Evolutionary conservation across 2,797 vertebrate species (phyloP).

Genomic region (Melopsittacus undulatus): DNA sequence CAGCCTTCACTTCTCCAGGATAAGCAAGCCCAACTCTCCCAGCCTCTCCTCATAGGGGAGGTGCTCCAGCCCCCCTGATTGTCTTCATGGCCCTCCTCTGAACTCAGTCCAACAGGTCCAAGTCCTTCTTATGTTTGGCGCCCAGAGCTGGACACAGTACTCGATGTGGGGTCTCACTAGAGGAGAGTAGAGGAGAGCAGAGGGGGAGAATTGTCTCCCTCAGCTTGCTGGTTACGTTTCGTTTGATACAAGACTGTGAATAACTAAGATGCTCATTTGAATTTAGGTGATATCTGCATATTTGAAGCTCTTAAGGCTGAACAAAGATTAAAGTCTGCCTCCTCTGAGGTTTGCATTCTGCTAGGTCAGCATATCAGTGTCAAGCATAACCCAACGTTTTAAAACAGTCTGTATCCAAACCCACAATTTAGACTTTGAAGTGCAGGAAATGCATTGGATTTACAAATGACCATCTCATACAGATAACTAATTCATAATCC

Average conservation of each 20-base stretch:
- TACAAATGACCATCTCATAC: not conserved
- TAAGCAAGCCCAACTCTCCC: not conserved
- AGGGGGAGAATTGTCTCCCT: not conserved
- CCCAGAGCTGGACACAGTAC: not conserved
- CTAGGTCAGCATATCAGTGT: not conserved
- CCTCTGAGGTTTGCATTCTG: not conserved
- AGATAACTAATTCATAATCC: not conserved
- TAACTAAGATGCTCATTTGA: not conserved
- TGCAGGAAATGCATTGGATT: not conserved
- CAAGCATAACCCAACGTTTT: not conserved
- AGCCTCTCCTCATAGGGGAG: not conserved
- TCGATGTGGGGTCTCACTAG: not conserved
- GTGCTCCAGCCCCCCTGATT: not conserved
- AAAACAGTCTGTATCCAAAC: not conserved
- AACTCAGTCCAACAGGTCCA: not conserved
- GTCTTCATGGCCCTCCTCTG: not conserved
- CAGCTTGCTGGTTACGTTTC: rapidly evolving
- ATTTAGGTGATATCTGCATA: not conserved
- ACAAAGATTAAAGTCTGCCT: not conserved
- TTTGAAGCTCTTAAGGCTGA: not conserved
- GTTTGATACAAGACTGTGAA: not conserved
- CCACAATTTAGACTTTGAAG: not conserved
- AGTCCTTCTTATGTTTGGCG: not conserved
- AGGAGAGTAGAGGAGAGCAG: not conserved
- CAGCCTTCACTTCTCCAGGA: not conserved